phyloP scores from a whole-genome alignment of 2,888 invertebrate species.

The Spodoptera picta region DNA sequence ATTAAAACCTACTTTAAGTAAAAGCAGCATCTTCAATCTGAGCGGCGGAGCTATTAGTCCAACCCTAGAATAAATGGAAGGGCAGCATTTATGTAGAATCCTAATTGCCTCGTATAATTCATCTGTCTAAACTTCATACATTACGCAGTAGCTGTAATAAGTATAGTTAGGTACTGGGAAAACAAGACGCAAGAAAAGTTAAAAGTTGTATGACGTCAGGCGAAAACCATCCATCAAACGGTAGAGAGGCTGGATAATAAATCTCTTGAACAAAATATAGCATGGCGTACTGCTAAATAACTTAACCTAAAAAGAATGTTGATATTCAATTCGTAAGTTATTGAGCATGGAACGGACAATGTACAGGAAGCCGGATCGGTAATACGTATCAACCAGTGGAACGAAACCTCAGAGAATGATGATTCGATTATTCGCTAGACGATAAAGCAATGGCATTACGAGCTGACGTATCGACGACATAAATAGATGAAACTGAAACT shows the following conservation, averaged over 20 bases:
- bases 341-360: slow-evolving; percentile 28
- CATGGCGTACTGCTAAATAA: slow-evolving; percentile 18
- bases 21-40: slow-evolving; percentile 30
- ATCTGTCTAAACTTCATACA: slow-evolving; percentile 16
- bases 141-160: slow-evolving; percentile 13
- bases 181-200: slow-evolving; percentile 29
- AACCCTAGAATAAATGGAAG: slow-evolving; percentile 40
- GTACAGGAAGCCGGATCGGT: slow-evolving; percentile 23
- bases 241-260: slow-evolving; percentile 32
- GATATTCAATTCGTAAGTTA: slow-evolving; percentile 38
- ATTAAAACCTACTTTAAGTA: slow-evolving; percentile 30
- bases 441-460: slow-evolving; percentile 32
- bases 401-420: slow-evolving; percentile 33
- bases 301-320: slow-evolving; percentile 29
- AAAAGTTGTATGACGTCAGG: slow-evolving; percentile 31
- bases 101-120: slow-evolving; percentile 17
- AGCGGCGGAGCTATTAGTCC: slow-evolving; percentile 35
- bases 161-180: slow-evolving; percentile 9
- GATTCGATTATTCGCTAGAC: slow-evolving; percentile 39
- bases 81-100: slow-evolving; percentile 20
- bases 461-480: slow-evolving; percentile 23
- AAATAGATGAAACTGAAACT: slow-evolving; percentile 27
- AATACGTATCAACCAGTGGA: slow-evolving; percentile 27
- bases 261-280: slow-evolving; percentile 42
- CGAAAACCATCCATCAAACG: slow-evolving; percentile 44